Conservation (phyloP, 2,888 invertebrate species). For the Luperina testacea region DNA sequence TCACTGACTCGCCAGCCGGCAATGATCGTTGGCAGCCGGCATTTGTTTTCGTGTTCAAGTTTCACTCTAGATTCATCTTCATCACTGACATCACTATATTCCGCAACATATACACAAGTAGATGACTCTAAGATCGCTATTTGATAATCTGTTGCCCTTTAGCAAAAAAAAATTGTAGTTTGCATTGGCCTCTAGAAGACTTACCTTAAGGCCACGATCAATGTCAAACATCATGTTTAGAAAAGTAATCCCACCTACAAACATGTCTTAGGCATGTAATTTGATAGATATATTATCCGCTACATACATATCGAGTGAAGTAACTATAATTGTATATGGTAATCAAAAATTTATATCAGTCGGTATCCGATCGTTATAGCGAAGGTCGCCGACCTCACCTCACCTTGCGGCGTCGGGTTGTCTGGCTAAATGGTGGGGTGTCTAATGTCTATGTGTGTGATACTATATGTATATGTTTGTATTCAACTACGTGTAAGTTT, state of each 20-base stretch:
- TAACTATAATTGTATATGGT: slow-evolving; percentile 25
- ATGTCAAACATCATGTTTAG: slow-evolving; percentile 15
- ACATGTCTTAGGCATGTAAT: background rate
- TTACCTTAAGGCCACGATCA: slow-evolving; percentile 10
- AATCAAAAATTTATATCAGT: slow-evolving; percentile 41
- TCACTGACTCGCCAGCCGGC: too few species aligned
- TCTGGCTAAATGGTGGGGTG: slow-evolving; percentile 58
- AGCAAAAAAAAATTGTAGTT: background rate
- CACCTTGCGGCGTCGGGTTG: slow-evolving; percentile 68
- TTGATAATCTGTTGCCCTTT: slow-evolving; percentile 2
- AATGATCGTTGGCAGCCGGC: too few species aligned
- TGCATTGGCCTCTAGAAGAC: slow-evolving; percentile 6
- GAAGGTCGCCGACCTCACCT: slow-evolving; percentile 56
- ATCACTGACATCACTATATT: background rate
- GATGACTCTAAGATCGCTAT: background rate
- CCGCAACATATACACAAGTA: background rate
- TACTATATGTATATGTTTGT: background rate
- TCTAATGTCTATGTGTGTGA: slow-evolving; percentile 25
- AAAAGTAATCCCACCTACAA: background rate
- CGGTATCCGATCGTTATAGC: slow-evolving; percentile 40
- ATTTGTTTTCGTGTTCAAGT: background rate
- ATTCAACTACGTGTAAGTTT: slow-evolving; percentile 1
- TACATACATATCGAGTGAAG: slow-evolving; percentile 4
- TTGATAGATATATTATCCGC: slow-evolving; percentile 12
- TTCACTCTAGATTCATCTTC: background rate